phyloP scores from a whole-genome alignment of 2,888 invertebrate genomes.

The Platyscelio sp. region DNA sequence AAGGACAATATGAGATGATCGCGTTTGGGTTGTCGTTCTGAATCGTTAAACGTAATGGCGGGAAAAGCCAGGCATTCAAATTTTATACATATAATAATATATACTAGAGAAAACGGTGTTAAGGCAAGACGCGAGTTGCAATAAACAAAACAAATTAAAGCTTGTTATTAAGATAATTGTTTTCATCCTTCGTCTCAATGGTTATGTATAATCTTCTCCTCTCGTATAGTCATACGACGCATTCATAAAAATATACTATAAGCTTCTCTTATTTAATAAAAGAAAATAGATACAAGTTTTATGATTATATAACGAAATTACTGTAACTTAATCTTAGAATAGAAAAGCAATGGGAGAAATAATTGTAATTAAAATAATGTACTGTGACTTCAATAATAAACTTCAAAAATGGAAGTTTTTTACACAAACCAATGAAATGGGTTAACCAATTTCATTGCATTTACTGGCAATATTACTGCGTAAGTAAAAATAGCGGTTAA shows the following conservation, averaged over 20 bases:
- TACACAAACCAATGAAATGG: too few relatives aligned
- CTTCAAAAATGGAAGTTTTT: too few relatives aligned
- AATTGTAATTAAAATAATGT: too few relatives aligned
- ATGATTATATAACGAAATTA: too few relatives aligned
- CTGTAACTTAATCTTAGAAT: too few relatives aligned
- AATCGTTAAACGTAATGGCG: constrained; percentile 60
- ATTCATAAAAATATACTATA: constrained; percentile 23
- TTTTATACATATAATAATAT: constrained; percentile 61
- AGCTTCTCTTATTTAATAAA: constrained; percentile 21
- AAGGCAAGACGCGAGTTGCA: constrained; percentile 57
- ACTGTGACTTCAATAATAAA: too few relatives aligned
- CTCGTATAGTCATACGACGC: constrained; percentile 25
- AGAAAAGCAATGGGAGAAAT: too few relatives aligned
- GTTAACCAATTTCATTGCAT: too few relatives aligned
- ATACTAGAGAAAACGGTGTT: too few relatives aligned
- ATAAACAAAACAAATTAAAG: constrained; percentile 54
- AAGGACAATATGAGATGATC: constrained; percentile 70
- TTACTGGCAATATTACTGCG: too few relatives aligned
- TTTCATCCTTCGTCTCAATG: constrained; percentile 51
- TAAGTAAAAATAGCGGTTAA: too few relatives aligned
- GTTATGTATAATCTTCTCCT: constrained; percentile 51
- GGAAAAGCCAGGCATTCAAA: constrained; percentile 57
- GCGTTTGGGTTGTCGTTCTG: constrained; percentile 63
- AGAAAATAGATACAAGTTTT: too few relatives aligned
- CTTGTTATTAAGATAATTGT: constrained; percentile 54